A percentile compares a stretch with the other conserved stretches of the same genome.
Conservation (phyloP, 2,797 vertebrate genomes). For the Pyrocephalus nanus region DNA sequence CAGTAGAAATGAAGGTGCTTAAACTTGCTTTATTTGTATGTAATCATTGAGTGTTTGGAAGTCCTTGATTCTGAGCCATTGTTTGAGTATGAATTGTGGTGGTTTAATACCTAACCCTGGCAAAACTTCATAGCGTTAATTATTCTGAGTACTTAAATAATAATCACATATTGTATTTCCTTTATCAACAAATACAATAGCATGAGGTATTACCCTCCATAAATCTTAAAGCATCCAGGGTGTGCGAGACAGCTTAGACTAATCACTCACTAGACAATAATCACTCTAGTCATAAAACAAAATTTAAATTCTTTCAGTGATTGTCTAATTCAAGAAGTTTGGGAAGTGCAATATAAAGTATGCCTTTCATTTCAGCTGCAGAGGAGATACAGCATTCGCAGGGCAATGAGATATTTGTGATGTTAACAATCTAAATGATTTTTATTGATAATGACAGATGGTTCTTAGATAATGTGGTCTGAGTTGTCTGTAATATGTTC, state of each 20-base stretch:
- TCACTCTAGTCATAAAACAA: neutral
- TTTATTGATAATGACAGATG: conserved; percentile 64
- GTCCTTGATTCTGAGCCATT: neutral
- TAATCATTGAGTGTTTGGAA: neutral
- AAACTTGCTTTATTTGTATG: neutral
- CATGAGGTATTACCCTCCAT: neutral
- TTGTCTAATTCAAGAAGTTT: conserved; percentile 25
- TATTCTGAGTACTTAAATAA: neutral
- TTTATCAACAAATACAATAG: neutral
- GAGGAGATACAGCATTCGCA: conserved; percentile 20
- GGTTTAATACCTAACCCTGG: neutral
- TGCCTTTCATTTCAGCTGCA: conserved; percentile 27
- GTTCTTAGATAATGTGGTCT: conserved; percentile 52
- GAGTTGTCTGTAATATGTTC: conserved; percentile 16
- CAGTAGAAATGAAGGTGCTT: neutral
- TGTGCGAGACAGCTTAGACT: neutral
- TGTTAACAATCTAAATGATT: conserved; percentile 43
- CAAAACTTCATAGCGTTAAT: neutral
- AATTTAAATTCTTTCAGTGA: neutral
- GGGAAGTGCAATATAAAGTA: neutral
- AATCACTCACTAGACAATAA: neutral
- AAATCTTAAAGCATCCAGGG: neutral
- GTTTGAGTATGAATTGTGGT: neutral
- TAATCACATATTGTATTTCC: neutral
- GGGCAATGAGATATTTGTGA: conserved; percentile 42